A percentile compares a stretch with the other conserved stretches of the same genome.
Evolutionary conservation across 2,888 invertebrate species (phyloP).

Genomic region (Diadegma fenestrale): DNA sequence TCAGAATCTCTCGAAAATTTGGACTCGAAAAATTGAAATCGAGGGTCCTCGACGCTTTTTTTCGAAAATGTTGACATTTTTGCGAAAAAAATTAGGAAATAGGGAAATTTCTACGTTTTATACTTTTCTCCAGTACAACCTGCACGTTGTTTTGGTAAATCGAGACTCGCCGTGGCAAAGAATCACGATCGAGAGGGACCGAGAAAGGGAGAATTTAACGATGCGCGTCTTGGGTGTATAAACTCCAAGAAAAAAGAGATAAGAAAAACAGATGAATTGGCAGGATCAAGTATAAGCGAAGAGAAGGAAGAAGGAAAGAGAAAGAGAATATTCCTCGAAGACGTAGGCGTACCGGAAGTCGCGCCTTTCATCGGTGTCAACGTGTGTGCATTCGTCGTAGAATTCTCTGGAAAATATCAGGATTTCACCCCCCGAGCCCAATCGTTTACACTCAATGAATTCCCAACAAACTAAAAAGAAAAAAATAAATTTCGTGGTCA

Average conservation of each 20-base stretch:
- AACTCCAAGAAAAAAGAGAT: constrained; percentile 58
- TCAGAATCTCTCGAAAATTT: not conserved
- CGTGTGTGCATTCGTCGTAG: constrained; percentile 24
- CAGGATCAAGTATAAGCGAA: constrained; percentile 49
- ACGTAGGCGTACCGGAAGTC: constrained; percentile 79
- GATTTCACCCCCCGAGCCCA: constrained; percentile 16
- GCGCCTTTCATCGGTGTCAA: constrained; percentile 70
- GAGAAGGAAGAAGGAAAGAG: constrained; percentile 28
- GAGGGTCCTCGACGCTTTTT: not conserved
- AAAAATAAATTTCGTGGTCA: not conserved
- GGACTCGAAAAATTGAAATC: not conserved
- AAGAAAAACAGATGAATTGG: constrained; percentile 54
- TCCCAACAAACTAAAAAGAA: not conserved
- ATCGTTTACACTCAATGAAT: not conserved
- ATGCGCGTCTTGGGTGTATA: constrained; percentile 63
- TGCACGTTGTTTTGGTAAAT: constrained; percentile 29
- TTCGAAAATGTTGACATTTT: too few relatives aligned
- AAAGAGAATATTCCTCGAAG: constrained; percentile 41
- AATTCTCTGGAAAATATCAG: constrained; percentile 6
- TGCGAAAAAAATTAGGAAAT: too few relatives aligned
- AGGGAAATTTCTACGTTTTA: too few relatives aligned
- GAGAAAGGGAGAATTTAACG: constrained; percentile 61
- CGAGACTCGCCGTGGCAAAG: constrained; percentile 29
- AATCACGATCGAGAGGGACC: constrained; percentile 49
- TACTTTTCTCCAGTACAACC: too few relatives aligned